A percentile compares a stretch with the other conserved stretches of the same genome.
These are phyloP conservation scores for Pluvianellus socialis DNA, from an alignment of 2,113 vertebrate genomes.

Conservation along the genomic window DNA sequence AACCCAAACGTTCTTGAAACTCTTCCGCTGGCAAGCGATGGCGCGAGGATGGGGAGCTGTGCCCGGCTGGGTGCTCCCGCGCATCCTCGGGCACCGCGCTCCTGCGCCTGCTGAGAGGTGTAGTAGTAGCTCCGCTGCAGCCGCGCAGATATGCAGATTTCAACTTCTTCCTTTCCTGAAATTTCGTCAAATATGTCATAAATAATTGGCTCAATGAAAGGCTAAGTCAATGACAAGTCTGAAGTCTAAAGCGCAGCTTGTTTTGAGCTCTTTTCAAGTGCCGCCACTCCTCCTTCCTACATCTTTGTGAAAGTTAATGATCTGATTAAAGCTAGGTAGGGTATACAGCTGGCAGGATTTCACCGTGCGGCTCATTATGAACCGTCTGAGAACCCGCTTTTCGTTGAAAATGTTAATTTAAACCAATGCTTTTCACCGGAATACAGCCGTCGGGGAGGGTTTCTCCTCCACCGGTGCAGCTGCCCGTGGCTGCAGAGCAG, in stretches of 20 bases:
- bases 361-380: background rate
- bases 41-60: background rate
- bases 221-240: slow-evolving; percentile 65
- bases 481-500: background rate
- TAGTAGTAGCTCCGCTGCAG: slow-evolving; percentile 18
- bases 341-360: slow-evolving; percentile 25
- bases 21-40: too few relatives aligned
- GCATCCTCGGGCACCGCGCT: background rate
- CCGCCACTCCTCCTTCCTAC: slow-evolving; percentile 64
- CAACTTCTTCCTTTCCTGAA: background rate
- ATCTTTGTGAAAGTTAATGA: slow-evolving; percentile 56
- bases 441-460: background rate
- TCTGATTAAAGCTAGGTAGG: slow-evolving; percentile 36
- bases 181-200: slow-evolving; percentile 62
- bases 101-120: background rate
- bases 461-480: background rate
- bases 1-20: background rate
- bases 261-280: slow-evolving; percentile 59
- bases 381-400: background rate
- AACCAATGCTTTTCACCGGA: background rate
- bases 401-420: background rate
- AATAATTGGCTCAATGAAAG: slow-evolving; percentile 64
- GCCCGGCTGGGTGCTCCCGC: too few relatives aligned
- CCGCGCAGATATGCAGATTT: slow-evolving; percentile 47
- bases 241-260: slow-evolving; percentile 50